Conservation (phyloP, 2,888 invertebrate genomes). For the Anoplius nigerrimus region DNA sequence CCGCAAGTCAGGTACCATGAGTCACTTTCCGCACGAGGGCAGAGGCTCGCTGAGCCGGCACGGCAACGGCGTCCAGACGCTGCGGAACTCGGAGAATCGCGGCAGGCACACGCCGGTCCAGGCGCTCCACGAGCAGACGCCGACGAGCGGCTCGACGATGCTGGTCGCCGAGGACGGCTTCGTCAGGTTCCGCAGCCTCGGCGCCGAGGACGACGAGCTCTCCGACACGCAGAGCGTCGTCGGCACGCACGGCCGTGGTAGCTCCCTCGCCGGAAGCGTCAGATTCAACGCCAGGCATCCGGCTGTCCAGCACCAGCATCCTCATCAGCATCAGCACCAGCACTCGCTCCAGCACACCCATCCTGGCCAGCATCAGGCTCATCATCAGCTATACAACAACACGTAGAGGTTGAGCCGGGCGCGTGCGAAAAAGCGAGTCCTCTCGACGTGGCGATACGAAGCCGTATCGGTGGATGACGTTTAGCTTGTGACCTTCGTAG, state of each 20-base stretch:
- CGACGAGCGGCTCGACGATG: slow-evolving; percentile 80
- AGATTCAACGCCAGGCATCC: slow-evolving; percentile 68
- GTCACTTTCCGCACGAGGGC: slow-evolving; percentile 77
- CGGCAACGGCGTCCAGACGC: slow-evolving; percentile 77
- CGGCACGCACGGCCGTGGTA: slow-evolving; percentile 68
- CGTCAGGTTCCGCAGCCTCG: slow-evolving; percentile 87
- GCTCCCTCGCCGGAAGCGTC: slow-evolving; percentile 70
- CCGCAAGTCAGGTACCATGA: slow-evolving; percentile 79
- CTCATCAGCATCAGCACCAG: slow-evolving; percentile 63
- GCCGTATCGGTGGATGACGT: slow-evolving; percentile 37
- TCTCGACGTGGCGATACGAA: background rate
- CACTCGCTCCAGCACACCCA: slow-evolving; percentile 69
- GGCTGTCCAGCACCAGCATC: slow-evolving; percentile 62
- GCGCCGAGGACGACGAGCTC: slow-evolving; percentile 68
- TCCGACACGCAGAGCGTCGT: slow-evolving; percentile 69
- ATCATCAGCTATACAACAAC: slow-evolving; percentile 72
- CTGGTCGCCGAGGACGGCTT: slow-evolving; percentile 94
- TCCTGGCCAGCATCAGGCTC: slow-evolving; percentile 67
- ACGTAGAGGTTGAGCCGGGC: slow-evolving; percentile 62
- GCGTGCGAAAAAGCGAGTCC: background rate
- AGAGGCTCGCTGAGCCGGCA: slow-evolving; percentile 72
- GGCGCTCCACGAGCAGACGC: slow-evolving; percentile 77
- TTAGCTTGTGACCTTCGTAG: slow-evolving; percentile 16
- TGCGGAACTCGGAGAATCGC: slow-evolving; percentile 73
- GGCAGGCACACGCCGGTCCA: slow-evolving; percentile 66